Base-by-base conservation (phyloP, 2,113 vertebrate species). In the Engystomops pustulosus region DNA sequence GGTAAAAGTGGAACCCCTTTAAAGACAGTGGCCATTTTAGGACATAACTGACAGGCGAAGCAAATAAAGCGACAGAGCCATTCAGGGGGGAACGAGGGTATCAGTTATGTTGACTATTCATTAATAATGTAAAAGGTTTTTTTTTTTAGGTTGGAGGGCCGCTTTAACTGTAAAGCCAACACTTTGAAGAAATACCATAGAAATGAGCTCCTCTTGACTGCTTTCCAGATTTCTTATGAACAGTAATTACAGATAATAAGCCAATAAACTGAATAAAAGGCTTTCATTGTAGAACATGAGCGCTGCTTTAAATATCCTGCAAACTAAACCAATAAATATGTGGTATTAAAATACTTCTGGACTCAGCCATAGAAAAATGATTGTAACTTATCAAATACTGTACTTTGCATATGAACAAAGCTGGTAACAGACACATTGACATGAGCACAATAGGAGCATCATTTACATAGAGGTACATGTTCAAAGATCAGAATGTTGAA, bases 251-350 rank as follows among this genome's bases (percentile, higher is more conserved):
- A 30, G 62, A 36, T 67, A 67, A 36, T 36, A 67, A 36, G 30
- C 30, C 62, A 36, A 20, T 36, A 67, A 67, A 36, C 62, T 18
- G 62, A 36, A 36, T 67, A 67, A 36, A 15, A 36, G 32, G 62
- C 6, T 67, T 67, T 36, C 17, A 67, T 9, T 65, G 60, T 30
- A 32, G 15, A 67, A 36, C 5, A 9, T 18, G 62, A 20, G 32
- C 62, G 7, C 18, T 12, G 18, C 8, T 14, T 14, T 41, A 70
- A 44, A 41, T 23, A 41, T 41, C 3, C 20, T 70, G 41, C 23
- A 41, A 41, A 11, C 36, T 70, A 41, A 70, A 23, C 36, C 68
- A 70, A 70, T 70, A 44, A 70, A 70, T 70, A 70, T 70, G 68
- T 70, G 34, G 36, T 25, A 70, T 70, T 41, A 70, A 10, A 70